phyloP scores from a whole-genome alignment of 2,113 vertebrate species.

The Mesocricetus auratus region DNA sequence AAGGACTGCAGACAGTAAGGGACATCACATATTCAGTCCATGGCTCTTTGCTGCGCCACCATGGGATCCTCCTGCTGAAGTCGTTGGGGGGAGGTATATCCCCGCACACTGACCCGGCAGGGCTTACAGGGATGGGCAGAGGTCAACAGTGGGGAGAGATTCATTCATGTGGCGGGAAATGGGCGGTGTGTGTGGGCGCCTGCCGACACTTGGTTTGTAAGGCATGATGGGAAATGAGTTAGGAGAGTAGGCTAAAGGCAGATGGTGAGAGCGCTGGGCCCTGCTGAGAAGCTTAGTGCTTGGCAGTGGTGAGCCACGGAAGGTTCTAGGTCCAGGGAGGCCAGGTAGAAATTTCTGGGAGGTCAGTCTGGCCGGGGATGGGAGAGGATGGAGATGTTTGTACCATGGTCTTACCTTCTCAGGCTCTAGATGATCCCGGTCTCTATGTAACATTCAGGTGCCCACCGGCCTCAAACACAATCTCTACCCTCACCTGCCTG shows the following conservation, averaged over 20 bases:
- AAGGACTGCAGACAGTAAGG: background rate
- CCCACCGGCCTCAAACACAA: background rate
- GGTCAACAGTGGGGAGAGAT: background rate
- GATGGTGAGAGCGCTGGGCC: background rate
- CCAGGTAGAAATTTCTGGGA: background rate
- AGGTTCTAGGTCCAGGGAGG: background rate
- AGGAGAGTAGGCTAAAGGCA: background rate
- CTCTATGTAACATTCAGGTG: background rate
- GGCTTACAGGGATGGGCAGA: background rate
- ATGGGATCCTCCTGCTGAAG: background rate
- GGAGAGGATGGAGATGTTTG: background rate
- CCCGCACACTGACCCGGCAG: too few relatives aligned
- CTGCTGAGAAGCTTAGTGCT: background rate
- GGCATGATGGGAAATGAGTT: background rate
- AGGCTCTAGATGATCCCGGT: background rate
- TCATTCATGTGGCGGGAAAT: background rate
- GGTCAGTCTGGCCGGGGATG: background rate
- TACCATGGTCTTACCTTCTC: too few relatives aligned
- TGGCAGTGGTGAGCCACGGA: background rate
- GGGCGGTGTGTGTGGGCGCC: too few relatives aligned
- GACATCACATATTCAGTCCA: background rate
- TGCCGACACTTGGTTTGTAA: background rate
- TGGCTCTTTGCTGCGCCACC: background rate
- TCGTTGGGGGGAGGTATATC: too few relatives aligned
- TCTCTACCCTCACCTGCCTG: background rate